These are phyloP conservation scores for Oreochromis spilurus DNA, from an alignment of 2,113 vertebrate genomes.

Conservation along the genomic window DNA sequence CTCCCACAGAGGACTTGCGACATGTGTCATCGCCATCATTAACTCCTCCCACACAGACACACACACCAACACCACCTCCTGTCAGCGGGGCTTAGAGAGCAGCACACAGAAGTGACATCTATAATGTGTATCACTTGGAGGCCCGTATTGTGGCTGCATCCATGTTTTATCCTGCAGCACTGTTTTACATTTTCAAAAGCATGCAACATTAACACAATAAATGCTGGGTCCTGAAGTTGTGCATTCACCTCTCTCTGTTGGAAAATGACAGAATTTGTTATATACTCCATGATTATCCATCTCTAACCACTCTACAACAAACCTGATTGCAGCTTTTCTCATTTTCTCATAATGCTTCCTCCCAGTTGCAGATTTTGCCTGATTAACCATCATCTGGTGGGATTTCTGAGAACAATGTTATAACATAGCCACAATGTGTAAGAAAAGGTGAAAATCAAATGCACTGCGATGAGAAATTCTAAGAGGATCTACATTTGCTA, in stretches of 20 bases:
- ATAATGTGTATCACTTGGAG: conserved; percentile 8
- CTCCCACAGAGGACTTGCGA: background rate
- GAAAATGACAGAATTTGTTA: background rate
- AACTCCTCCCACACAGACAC: background rate
- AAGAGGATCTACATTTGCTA: background rate
- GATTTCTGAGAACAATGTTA: background rate
- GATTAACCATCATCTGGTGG: background rate
- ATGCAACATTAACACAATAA: background rate
- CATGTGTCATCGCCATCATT: background rate
- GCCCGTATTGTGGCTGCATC: background rate
- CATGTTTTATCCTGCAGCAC: background rate
- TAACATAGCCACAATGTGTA: background rate
- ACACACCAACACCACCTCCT: background rate
- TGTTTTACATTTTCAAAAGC: background rate
- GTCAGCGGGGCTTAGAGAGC: background rate
- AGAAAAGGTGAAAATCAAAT: background rate
- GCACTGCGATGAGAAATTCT: background rate
- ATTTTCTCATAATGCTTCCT: background rate
- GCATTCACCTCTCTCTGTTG: background rate
- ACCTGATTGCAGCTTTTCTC: background rate
- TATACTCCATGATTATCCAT: background rate
- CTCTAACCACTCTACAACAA: background rate
- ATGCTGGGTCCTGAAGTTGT: background rate
- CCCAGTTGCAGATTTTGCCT: background rate
- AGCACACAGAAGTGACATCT: background rate